Evolutionary conservation across 2,888 invertebrate genomes (phyloP), one percentile per base, ranked within the genome.

Genomic region (Conistra vaccinii): DNA sequence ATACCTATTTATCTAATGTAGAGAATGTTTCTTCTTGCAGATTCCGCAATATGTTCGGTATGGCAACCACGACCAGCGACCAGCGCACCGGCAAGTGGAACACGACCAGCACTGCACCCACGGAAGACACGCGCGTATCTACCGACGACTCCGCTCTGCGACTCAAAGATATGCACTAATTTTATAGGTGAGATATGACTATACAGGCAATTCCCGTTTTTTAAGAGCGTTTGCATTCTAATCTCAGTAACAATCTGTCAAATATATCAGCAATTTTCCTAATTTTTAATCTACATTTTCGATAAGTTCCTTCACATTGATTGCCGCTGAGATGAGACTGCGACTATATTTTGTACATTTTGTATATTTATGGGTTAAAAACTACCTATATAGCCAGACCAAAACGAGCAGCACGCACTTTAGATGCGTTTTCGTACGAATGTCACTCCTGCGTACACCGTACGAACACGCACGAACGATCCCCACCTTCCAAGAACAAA

Each of bases 41-140:
- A 87, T 94, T 90, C 90, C 90, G 90, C 76, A 86, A 84, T 58
- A 89, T 90, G 79, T 89, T 91, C 62, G 91, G 92, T 6, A 72
- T 89, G 74, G 86, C 89, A 29, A 87, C 89, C 29, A 78, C 91
- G 0, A 84, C 92, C 4, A 81, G 91, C 0, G 94, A 93, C 76
- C 87, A 90, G 9, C 91, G 92, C 69, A 87, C 91, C 65, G 90
- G 91, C n/a, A 91, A 92, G 55, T 95, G 95, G 94, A 93, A 91
- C 66, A 94, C 85, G 4, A 81, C 94, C 80, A 95, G 93, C 88
- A 92, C 95, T 0, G 94, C 93, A 0, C 93, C 94, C 7, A 96
- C 96, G 2, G 96, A 96, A 73, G 95, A 96, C 81, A 96, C 95
- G 7, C 89, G 96, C 57, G 77, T 96, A 67, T 94, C 95, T 0